Conservation (phyloP, 2,797 vertebrate genomes). For the Anomalospiza imberbis region DNA sequence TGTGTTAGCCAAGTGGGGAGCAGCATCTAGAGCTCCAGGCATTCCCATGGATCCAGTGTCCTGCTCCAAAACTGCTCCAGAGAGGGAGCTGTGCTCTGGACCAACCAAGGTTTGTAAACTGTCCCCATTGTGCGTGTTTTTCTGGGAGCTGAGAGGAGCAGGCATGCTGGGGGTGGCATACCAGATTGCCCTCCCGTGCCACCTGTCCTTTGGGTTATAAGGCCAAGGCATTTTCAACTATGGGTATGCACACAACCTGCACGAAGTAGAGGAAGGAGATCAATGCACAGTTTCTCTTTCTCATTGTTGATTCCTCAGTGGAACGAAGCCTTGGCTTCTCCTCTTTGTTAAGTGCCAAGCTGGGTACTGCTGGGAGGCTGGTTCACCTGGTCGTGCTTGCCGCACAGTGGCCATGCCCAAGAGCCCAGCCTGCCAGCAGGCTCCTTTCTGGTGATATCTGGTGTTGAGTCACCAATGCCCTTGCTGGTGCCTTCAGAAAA, state of each 20-base stretch:
- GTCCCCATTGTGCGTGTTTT: neutral
- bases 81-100: neutral
- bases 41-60: accelerated
- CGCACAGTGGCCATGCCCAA: accelerated
- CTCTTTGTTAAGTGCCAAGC: neutral
- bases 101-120: neutral
- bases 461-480: neutral
- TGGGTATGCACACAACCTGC: neutral
- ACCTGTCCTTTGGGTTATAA: neutral
- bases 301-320: neutral
- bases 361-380: neutral
- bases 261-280: neutral
- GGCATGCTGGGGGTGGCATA: accelerated
- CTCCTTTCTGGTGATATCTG: neutral
- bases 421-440: neutral
- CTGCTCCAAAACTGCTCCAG: accelerated
- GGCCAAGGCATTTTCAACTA: neutral
- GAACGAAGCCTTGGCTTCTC: neutral
- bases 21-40: neutral
- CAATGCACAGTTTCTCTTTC: neutral
- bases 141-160: neutral
- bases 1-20: accelerated
- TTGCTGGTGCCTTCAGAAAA: neutral
- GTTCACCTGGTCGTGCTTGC: neutral
- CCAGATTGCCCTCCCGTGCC: accelerated